Evolutionary conservation across 2,888 invertebrate genomes (phyloP).

Genomic region (Pedicia rivosa): DNA sequence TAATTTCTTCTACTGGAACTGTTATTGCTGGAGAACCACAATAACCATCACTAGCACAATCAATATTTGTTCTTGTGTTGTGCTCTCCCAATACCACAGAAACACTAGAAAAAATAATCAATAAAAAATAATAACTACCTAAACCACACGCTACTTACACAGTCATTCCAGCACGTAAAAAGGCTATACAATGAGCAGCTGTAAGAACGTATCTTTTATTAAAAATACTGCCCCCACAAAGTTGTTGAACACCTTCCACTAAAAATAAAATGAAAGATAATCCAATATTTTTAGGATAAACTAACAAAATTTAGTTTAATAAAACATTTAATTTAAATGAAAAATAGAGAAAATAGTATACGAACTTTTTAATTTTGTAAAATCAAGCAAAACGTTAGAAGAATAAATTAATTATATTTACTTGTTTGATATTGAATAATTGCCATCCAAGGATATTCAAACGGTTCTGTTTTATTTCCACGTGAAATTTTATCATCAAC

Average conservation of each 20-base stretch:
- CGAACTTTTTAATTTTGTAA: conserved; percentile 1
- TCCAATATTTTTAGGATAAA: no score
- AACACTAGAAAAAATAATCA: conserved; percentile 5
- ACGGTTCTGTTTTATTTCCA: conserved; percentile 41
- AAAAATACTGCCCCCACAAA: conserved; percentile 24
- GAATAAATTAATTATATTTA: no score
- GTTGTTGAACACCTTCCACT: background rate
- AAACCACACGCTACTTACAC: background rate
- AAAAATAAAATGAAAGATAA: no score
- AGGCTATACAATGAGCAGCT: conserved; percentile 22
- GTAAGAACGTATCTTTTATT: conserved; percentile 21
- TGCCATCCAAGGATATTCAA: conserved; percentile 64
- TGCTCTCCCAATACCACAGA: conserved; percentile 19
- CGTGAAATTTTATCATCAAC: conserved; percentile 39
- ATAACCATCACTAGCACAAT: conserved; percentile 14
- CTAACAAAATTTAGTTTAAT: no score
- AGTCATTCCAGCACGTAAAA: background rate
- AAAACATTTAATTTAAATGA: no score
- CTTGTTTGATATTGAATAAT: conserved; percentile 44
- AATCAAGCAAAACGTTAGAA: no score
- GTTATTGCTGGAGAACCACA: conserved; percentile 31
- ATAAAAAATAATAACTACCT: background rate
- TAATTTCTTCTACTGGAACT: conserved; percentile 20
- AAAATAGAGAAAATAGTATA: no score
- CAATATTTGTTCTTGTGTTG: conserved; percentile 12